phyloP scores from a whole-genome alignment of 2,888 invertebrate species.

The Tenodera sinensis region DNA sequence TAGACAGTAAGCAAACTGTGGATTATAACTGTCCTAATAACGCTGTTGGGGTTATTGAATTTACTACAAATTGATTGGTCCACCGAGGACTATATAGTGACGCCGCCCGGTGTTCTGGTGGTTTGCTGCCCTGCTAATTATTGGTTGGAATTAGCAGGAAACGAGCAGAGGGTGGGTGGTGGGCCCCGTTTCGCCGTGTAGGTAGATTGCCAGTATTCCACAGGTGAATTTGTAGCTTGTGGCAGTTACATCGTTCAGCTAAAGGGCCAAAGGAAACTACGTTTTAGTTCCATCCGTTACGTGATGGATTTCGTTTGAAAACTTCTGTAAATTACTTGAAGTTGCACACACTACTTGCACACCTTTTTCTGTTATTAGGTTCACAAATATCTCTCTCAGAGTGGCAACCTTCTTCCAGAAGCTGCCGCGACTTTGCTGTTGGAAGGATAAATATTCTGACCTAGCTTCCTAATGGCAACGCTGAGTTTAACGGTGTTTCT shows the following conservation, averaged over 20 bases:
- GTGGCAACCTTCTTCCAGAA: too few species aligned
- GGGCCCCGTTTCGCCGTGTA: background rate
- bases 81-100: conserved; percentile 4
- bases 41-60: conserved; percentile 13
- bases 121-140: background rate
- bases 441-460: too few species aligned
- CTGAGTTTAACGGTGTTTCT: too few species aligned
- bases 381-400: too few species aligned
- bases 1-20: background rate
- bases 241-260: background rate
- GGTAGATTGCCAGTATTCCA: background rate
- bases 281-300: too few species aligned
- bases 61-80: conserved; percentile 16
- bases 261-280: background rate
- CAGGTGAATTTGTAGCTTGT: background rate
- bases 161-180: background rate
- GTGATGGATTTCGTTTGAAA: too few species aligned
- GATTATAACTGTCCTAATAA: background rate
- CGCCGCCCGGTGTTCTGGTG: background rate
- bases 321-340: too few species aligned
- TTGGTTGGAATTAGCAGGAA: conserved; percentile 1
- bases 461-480: too few species aligned
- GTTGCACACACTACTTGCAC: too few species aligned
- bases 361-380: too few species aligned
- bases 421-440: too few species aligned